These are phyloP conservation scores for Zaprionus vittiger DNA, from an alignment of 1,140 invertebrate species.

Conservation along the genomic window DNA sequence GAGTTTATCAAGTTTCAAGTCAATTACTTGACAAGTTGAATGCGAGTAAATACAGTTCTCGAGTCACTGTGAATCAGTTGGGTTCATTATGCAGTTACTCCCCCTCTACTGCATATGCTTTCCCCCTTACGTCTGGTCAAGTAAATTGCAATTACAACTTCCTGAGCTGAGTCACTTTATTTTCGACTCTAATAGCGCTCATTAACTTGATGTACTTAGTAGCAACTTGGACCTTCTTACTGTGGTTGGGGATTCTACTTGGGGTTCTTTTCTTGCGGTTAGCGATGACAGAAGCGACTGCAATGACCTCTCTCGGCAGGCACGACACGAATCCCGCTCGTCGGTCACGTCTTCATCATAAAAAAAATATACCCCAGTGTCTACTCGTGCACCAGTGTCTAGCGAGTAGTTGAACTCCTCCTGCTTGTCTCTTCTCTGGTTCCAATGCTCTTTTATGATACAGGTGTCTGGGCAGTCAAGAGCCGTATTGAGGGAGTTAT, in stretches of 20 bases:
- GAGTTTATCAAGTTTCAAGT: slow-evolving; percentile 18
- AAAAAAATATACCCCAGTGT: slow-evolving; percentile 47
- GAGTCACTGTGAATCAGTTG: slow-evolving; percentile 20
- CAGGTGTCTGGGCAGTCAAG: slow-evolving; percentile 45
- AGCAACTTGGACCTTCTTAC: background rate
- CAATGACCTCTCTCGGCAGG: slow-evolving; percentile 9
- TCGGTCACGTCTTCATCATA: slow-evolving; percentile 62
- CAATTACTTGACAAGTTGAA: slow-evolving; percentile 34
- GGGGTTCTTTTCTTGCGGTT: slow-evolving; percentile 11
- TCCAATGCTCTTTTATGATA: slow-evolving; percentile 54
- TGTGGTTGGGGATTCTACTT: slow-evolving; percentile 1
- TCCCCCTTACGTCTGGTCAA: slow-evolving; percentile 11
- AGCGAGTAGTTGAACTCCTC: background rate
- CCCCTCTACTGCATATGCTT: background rate
- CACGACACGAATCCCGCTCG: slow-evolving; percentile 12
- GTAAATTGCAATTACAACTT: slow-evolving; percentile 68
- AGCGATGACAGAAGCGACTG: slow-evolving; percentile 27
- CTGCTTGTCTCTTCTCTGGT: background rate
- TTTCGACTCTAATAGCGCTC: slow-evolving; percentile 57
- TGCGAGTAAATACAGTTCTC: slow-evolving; percentile 1
- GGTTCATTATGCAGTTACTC: slow-evolving; percentile 32
- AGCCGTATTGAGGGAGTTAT: slow-evolving; percentile 9
- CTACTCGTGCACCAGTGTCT: slow-evolving; percentile 33
- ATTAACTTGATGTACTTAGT: slow-evolving; percentile 53
- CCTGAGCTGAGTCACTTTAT: slow-evolving; percentile 61